Base-by-base conservation (phyloP, 2,888 invertebrate genomes). In the Acleris emargana region DNA sequence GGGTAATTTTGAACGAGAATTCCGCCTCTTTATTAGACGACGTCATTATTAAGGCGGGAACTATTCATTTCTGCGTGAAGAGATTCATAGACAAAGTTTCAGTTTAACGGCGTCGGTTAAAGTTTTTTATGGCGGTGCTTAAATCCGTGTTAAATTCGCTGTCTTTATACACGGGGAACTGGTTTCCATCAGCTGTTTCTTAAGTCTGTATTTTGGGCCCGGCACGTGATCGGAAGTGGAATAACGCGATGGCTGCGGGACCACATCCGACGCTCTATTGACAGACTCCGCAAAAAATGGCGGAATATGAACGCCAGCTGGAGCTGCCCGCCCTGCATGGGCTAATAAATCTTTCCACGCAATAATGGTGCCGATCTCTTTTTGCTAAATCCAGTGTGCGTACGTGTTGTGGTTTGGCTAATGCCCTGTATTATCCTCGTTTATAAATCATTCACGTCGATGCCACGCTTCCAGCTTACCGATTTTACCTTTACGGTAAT, bases 391-490 rank as follows among this genome's bases (percentile, higher is more conserved):
- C 81, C 85, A 82, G 78, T 78, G 76, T 71, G 76, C 77, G 79
- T 80, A 82, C 84, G 85, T 84, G 87, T 82, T 84, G 87, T 79
- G 88, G 88, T 83, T 82, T 73, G 75, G 79, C 84, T 87, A 87
- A 88, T 86, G 83, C 84, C 73, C 73, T 78, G 82, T 81, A 79
- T 83, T 84, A 83, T 80, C 80, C 83, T 74, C 81, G 80, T 84
- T 83, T 84, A 86, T 89, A 89, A 90, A 89, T 89, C 88, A 88
- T 87, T 83, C 81, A 78, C 79, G 83, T 87, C 88, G 85, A 88
- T 85, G 77, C 78, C 83, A 78, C 72, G 74, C 67, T 73, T 75
- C 73, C 72, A 73, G 75, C 72, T 74, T 71, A 69, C 72, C 71
- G 70, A 72, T 75, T 76, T 76, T 71, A 74, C 70, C 71, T 70